A percentile compares a stretch with the other conserved stretches of the same genome.
These are phyloP conservation scores for Callosobruchus maculatus DNA, from an alignment of 2,888 invertebrate species.

Conservation along the genomic window DNA sequence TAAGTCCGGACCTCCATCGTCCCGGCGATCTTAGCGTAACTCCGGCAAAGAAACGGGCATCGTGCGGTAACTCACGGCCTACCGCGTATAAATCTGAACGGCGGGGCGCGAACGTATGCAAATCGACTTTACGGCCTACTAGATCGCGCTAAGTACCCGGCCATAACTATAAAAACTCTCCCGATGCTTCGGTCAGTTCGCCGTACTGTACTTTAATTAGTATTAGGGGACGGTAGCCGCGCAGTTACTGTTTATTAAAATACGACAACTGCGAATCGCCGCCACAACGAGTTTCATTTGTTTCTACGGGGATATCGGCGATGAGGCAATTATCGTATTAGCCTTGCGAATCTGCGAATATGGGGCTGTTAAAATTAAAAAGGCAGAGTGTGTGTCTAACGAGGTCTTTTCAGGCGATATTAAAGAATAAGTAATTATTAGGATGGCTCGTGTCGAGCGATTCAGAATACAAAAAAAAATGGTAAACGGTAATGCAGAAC, in stretches of 20 bases:
- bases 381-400: not conserved
- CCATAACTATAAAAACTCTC: constrained; percentile 17
- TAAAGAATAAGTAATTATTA: not conserved
- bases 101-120: constrained; percentile 17
- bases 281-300: not conserved
- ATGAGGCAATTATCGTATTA: not conserved
- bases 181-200: not conserved
- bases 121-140: constrained; percentile 21
- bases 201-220: constrained; percentile 16
- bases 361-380: not conserved
- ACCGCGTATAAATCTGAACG: constrained; percentile 4
- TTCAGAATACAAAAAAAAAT: not conserved
- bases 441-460: not conserved
- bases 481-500: not conserved
- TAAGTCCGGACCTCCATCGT: not conserved
- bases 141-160: constrained; percentile 16
- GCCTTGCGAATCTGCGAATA: not conserved
- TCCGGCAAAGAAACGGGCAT: not conserved
- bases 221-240: constrained; percentile 6
- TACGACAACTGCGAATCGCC: not conserved
- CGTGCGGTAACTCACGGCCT: not conserved
- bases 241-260: not conserved
- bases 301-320: not conserved
- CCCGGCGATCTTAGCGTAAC: not conserved
- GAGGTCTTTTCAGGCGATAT: not conserved